These are phyloP conservation scores for Callipepla squamata DNA, from an alignment of 2,113 vertebrate genomes.

Conservation along the genomic window DNA sequence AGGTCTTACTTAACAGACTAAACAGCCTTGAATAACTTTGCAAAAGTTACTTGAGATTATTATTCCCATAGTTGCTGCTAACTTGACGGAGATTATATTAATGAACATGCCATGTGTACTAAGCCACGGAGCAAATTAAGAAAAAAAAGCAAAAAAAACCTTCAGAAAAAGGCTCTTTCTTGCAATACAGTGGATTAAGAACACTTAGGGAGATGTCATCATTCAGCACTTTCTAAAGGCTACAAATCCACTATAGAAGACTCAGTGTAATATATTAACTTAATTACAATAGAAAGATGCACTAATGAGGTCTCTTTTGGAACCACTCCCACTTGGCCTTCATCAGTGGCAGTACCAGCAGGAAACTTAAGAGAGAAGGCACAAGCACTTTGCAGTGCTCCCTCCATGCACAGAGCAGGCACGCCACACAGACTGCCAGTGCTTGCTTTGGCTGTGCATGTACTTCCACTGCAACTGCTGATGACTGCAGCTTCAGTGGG, in stretches of 20 bases:
- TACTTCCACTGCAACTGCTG: not conserved
- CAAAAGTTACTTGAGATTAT: not conserved
- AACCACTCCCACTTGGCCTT: not conserved
- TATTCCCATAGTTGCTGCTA: not conserved
- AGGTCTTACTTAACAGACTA: not conserved
- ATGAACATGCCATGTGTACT: not conserved
- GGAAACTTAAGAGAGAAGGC: not conserved
- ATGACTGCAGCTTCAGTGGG: not conserved
- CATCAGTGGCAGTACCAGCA: not conserved
- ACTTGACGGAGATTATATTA: not conserved
- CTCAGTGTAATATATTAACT: not conserved
- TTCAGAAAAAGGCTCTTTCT: not conserved
- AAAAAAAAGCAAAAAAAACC: not conserved
- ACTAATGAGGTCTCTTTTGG: not conserved
- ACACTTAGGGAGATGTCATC: not conserved
- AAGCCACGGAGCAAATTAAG: not conserved
- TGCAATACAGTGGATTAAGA: not conserved
- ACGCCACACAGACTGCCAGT: not conserved
- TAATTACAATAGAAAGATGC: not conserved
- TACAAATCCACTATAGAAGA: not conserved
- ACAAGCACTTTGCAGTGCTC: not conserved
- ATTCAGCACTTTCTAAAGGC: not conserved
- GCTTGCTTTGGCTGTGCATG: not conserved
- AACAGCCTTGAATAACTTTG: not conserved
- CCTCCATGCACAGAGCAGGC: rapidly evolving